Percentiles rank a stretch among this genome's conserved stretches.
These are phyloP conservation scores for Philereme transversata DNA, from an alignment of 2,888 invertebrate species.

Conservation along the genomic window DNA sequence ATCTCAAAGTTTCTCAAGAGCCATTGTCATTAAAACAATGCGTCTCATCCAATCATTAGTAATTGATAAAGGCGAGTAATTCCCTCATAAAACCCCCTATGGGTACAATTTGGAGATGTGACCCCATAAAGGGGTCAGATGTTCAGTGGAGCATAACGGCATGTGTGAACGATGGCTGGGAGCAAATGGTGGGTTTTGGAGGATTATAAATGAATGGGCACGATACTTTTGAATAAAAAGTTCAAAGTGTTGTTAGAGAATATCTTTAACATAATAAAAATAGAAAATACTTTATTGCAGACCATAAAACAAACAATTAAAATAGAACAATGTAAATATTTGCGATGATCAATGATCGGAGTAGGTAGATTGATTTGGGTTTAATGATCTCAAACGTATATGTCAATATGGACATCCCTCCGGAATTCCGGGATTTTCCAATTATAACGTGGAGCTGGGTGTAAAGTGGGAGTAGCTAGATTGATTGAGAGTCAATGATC, in stretches of 20 bases:
- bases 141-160: constrained; percentile 57
- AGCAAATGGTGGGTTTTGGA: constrained; percentile 26
- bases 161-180: constrained; percentile 43
- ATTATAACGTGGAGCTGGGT: too few relatives aligned
- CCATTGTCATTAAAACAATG: constrained; percentile 37
- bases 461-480: too few relatives aligned
- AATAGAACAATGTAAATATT: too few relatives aligned
- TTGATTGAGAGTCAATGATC: too few relatives aligned
- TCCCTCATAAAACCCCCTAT: constrained; percentile 35
- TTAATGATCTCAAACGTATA: too few relatives aligned
- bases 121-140: constrained; percentile 67
- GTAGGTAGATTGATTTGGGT: too few relatives aligned
- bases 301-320: too few relatives aligned
- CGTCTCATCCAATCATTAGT: constrained; percentile 25
- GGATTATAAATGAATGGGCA: constrained; percentile 18
- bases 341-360: too few relatives aligned
- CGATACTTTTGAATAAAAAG: constrained; percentile 11
- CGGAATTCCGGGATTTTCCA: too few relatives aligned
- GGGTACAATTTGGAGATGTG: constrained; percentile 55
- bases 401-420: too few relatives aligned
- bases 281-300: too few relatives aligned
- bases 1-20: constrained; percentile 17
- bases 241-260: not conserved
- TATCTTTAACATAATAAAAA: too few relatives aligned
- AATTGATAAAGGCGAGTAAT: constrained; percentile 44